These are phyloP conservation scores for Riparia riparia DNA, from an alignment of 2,113 vertebrate species.

Conservation along the genomic window DNA sequence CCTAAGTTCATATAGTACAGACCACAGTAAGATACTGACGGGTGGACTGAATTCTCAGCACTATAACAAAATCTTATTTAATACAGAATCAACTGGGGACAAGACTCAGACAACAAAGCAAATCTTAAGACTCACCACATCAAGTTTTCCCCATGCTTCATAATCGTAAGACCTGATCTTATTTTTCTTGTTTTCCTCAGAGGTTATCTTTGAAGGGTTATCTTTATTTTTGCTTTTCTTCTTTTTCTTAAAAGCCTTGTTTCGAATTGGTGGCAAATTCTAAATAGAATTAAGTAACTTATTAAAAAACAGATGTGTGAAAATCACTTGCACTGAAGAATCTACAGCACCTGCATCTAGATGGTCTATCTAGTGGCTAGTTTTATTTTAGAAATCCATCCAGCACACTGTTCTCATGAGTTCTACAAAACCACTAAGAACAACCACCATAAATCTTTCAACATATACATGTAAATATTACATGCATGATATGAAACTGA, in stretches of 20 bases:
- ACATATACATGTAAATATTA: background rate
- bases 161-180: conserved; percentile 92
- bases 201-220: conserved; percentile 72
- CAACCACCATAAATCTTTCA: background rate
- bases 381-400: background rate
- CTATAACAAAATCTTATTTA: background rate
- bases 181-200: conserved; percentile 77
- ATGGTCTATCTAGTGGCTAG: background rate
- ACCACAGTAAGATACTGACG: background rate
- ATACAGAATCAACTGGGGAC: background rate
- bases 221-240: conserved; percentile 81
- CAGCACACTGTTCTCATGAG: background rate
- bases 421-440: background rate
- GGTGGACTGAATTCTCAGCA: background rate
- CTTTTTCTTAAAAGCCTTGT: conserved; percentile 89
- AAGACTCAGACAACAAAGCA: background rate
- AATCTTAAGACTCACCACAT: conserved; percentile 84
- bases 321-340: background rate
- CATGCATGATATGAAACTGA: background rate
- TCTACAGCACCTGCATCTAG: background rate
- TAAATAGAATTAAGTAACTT: conserved; percentile 34
- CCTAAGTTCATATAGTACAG: background rate
- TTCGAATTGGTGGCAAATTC: conserved; percentile 90
- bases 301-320: background rate
- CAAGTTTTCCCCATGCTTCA: conserved; percentile 92